A percentile compares a stretch with the other conserved stretches of the same genome.
Conservation (phyloP, 2,888 invertebrate species). For the Drosophila antonietae region DNA sequence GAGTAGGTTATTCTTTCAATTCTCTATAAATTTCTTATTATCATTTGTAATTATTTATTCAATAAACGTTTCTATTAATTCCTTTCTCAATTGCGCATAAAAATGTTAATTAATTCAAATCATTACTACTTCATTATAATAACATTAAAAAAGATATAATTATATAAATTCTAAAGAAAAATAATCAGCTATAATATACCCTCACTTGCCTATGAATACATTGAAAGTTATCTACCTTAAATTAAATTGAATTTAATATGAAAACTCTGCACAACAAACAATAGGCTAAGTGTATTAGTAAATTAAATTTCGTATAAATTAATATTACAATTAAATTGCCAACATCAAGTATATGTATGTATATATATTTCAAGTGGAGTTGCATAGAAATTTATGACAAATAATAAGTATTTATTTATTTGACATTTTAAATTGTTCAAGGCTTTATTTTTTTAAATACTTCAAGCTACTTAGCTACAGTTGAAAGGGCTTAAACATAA, state of each 20-base stretch:
- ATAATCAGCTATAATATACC: neutral
- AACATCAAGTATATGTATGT: neutral
- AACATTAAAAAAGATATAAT: neutral
- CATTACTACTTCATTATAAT: neutral
- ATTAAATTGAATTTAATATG: neutral
- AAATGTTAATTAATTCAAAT: constrained; percentile 6
- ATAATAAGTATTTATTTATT: neutral
- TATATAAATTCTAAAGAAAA: neutral
- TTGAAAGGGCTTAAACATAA: constrained; percentile 4
- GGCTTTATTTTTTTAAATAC: neutral
- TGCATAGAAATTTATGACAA: neutral
- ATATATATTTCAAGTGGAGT: neutral
- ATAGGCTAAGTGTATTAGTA: neutral
- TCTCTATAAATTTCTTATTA: neutral
- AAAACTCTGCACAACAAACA: neutral
- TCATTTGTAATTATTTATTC: neutral
- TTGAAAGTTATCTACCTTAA: neutral
- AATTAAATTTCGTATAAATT: neutral
- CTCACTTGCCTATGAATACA: neutral
- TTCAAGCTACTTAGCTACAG: neutral
- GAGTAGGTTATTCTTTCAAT: too few relatives aligned
- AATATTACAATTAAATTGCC: neutral
- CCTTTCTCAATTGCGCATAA: neutral
- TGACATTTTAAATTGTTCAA: neutral
- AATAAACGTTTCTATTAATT: neutral